Conservation (phyloP, 2,797 vertebrate genomes). For the Ibycter americanus region DNA sequence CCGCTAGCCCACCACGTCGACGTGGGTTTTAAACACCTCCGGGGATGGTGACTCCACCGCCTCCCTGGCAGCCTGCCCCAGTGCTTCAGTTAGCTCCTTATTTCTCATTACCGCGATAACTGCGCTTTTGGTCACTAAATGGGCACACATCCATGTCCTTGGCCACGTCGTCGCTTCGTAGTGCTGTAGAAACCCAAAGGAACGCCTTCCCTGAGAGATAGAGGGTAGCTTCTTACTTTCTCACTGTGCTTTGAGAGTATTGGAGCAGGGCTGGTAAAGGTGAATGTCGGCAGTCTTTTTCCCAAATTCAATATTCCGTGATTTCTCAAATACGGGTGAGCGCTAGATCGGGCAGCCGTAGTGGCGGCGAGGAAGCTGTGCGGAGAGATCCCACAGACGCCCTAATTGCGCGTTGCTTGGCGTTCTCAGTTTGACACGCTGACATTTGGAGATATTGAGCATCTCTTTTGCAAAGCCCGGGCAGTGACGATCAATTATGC, state of each 20-base stretch:
- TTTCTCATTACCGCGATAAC: background rate
- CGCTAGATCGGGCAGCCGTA: background rate
- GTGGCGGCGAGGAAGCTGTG: background rate
- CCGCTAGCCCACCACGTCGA: too few relatives aligned
- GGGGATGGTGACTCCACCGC: too few relatives aligned
- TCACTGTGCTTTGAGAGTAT: background rate
- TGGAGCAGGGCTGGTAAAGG: background rate
- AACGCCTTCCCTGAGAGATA: background rate
- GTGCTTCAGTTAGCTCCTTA: too few relatives aligned
- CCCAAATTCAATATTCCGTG: background rate
- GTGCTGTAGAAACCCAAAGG: background rate
- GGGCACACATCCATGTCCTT: accelerated
- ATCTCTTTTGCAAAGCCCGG: background rate
- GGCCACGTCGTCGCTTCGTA: background rate
- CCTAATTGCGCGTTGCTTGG: background rate
- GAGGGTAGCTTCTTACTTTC: background rate
- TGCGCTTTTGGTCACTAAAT: background rate
- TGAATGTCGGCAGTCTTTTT: background rate
- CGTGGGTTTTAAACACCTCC: too few relatives aligned
- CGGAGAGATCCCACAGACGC: background rate
- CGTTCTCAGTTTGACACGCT: background rate
- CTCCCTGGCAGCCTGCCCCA: too few relatives aligned
- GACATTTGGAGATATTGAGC: background rate
- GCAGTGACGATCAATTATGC: background rate
- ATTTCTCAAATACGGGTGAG: background rate